phyloP scores from a whole-genome alignment of 2,888 invertebrate genomes.

The Ceraclea dissimilis region DNA sequence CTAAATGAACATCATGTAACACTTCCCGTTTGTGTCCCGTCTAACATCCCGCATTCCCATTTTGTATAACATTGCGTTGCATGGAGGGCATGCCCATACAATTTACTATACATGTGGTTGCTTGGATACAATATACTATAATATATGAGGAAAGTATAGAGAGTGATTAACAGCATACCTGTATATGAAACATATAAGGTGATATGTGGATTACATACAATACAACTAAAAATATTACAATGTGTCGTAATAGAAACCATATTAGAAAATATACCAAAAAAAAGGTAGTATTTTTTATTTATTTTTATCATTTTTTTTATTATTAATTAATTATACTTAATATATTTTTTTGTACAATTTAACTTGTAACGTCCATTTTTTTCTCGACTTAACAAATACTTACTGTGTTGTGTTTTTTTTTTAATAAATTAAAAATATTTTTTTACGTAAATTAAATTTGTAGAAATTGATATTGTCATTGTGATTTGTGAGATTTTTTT shows the following conservation, averaged over 20 bases:
- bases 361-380: background rate
- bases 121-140: conserved; percentile 7
- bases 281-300: conserved; percentile 23
- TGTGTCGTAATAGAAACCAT: conserved; percentile 7
- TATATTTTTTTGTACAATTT: background rate
- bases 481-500: no score
- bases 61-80: conserved; percentile 6
- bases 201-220: conserved; percentile 6
- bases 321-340: conserved; percentile 4
- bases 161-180: conserved; percentile 24
- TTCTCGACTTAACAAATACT: no score
- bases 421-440: no score
- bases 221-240: conserved; percentile 6
- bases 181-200: conserved; percentile 10
- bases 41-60: background rate
- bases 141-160: no score
- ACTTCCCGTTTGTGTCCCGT: background rate
- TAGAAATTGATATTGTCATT: no score
- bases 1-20: no score
- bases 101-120: conserved; percentile 10
- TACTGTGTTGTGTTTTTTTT: no score
- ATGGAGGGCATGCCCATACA: conserved; percentile 11
- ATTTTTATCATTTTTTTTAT: conserved; percentile 8
- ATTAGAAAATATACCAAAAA: conserved; percentile 10
- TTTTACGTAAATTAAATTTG: no score